Evolutionary conservation across 2,797 vertebrate genomes (phyloP).

Genomic region (Propithecus perrieri): DNA sequence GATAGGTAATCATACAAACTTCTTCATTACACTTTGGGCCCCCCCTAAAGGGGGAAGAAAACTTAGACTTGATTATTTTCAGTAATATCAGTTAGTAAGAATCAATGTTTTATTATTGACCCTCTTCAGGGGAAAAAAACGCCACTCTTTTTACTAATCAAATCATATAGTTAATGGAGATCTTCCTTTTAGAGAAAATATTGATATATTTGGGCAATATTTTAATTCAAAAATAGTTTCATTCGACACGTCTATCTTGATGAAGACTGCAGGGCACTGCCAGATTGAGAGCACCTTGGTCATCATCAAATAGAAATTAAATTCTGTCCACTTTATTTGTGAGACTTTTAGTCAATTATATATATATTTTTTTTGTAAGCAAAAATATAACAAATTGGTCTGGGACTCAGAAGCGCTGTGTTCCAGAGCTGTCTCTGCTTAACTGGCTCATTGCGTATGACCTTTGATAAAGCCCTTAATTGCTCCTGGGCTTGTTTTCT

Average conservation of each 20-base stretch:
- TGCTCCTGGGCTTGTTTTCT: background rate
- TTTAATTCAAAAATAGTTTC: conserved; percentile 4
- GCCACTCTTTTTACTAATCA: background rate
- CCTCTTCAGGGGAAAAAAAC: background rate
- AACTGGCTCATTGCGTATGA: conserved; percentile 46
- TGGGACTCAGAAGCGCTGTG: conserved; percentile 43
- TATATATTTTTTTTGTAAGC: background rate
- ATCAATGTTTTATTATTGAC: background rate
- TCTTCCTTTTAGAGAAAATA: background rate
- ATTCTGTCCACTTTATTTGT: background rate
- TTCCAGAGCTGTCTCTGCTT: conserved; percentile 51
- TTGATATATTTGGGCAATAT: background rate
- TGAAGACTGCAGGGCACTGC: background rate
- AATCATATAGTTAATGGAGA: background rate
- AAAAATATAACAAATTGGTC: conserved; percentile 13
- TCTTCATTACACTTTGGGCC: background rate
- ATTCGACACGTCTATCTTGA: background rate
- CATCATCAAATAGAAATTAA: background rate
- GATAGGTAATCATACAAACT: background rate
- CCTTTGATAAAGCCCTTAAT: conserved; percentile 52
- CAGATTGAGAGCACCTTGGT: background rate
- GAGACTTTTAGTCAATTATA: background rate
- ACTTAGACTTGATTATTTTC: background rate
- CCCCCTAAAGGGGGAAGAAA: background rate
- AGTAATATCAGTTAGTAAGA: background rate